These are phyloP conservation scores for Ptilonorhynchus violaceus DNA, from an alignment of 2,113 vertebrate genomes.

Conservation along the genomic window DNA sequence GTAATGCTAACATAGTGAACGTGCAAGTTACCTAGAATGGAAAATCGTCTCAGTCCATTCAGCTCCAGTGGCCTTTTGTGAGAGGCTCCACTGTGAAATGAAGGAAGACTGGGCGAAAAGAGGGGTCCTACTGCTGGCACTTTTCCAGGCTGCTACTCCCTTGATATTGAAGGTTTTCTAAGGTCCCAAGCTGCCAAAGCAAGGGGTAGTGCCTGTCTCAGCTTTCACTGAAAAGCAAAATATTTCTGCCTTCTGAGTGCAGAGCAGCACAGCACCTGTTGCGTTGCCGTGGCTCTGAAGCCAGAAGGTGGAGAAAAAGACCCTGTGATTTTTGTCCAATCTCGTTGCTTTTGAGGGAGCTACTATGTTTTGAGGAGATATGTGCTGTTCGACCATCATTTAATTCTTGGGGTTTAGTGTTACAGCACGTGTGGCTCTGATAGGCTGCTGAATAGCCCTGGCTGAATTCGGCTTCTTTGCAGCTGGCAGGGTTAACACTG, in stretches of 20 bases:
- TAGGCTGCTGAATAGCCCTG: background rate
- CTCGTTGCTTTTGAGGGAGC: rapidly evolving
- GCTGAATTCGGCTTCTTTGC: background rate
- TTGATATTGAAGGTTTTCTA: background rate
- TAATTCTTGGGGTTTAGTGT: background rate
- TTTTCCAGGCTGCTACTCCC: background rate
- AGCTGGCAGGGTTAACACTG: background rate
- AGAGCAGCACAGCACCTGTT: background rate
- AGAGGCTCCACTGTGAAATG: background rate
- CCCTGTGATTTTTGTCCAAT: background rate
- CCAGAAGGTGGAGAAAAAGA: background rate
- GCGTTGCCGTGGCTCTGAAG: background rate
- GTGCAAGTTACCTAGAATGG: background rate
- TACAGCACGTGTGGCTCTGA: rapidly evolving
- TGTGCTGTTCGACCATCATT: background rate
- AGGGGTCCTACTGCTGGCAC: background rate
- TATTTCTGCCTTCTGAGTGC: background rate
- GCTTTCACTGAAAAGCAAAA: background rate
- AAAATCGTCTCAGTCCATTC: background rate
- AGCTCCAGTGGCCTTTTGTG: background rate
- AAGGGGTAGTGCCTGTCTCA: background rate
- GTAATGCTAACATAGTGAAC: background rate
- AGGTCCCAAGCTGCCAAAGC: background rate
- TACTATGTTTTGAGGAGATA: background rate
- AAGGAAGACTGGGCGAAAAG: background rate